phyloP scores from a whole-genome alignment of 1,140 invertebrate genomes.

The Platyscapa corneri region DNA sequence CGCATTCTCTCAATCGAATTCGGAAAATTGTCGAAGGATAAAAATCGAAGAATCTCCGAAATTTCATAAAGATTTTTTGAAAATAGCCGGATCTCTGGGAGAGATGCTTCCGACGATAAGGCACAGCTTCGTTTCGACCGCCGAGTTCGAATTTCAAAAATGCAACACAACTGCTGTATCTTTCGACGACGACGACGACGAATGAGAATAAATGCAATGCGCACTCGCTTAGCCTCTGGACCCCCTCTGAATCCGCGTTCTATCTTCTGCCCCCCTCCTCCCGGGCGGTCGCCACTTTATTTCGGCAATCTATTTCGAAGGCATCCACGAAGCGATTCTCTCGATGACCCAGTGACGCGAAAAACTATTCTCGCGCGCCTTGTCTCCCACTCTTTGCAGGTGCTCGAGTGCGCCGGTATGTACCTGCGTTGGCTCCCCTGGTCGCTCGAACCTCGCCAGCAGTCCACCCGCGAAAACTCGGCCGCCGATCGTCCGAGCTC shows the following conservation, averaged over 20 bases:
- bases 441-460: slow-evolving; percentile 62
- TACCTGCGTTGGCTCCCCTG: slow-evolving; percentile 39
- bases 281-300: background rate
- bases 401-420: background rate
- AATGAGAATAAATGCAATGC: background rate
- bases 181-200: background rate
- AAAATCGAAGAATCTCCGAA: no score
- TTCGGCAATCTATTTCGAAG: slow-evolving; percentile 60
- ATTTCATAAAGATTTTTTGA: no score
- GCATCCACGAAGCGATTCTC: slow-evolving; percentile 59
- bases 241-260: background rate
- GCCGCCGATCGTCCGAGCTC: slow-evolving; percentile 50
- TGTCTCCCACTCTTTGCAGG: background rate
- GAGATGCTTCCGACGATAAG: no score
- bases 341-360: slow-evolving; percentile 68
- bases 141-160: background rate
- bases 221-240: background rate
- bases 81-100: no score
- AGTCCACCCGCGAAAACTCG: slow-evolving; percentile 60
- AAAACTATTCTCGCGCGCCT: slow-evolving; percentile 59
- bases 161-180: background rate
- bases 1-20: no score
- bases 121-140: no score
- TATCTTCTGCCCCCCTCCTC: background rate
- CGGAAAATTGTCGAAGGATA: no score